A percentile compares a stretch with the other conserved stretches of the same genome.
Evolutionary conservation across 2,113 vertebrate genomes (phyloP).

Genomic region (Phaetusa simplex): DNA sequence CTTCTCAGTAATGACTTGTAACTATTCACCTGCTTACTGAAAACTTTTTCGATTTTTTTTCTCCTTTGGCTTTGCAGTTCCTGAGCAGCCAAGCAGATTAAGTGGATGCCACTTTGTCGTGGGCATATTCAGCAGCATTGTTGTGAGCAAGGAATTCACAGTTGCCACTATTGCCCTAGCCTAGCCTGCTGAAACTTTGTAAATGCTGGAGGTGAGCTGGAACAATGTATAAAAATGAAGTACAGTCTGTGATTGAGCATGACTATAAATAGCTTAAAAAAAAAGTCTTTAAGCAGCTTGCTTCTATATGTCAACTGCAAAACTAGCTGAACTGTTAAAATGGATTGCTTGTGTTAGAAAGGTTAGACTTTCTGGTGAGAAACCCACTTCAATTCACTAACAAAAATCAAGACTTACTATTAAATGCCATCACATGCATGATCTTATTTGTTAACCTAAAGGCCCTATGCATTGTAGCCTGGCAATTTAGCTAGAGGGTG

Average conservation of each 20-base stretch:
- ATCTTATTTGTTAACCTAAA: neutral
- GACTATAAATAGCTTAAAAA: neutral
- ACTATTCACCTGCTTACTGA: neutral
- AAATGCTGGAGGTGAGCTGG: neutral
- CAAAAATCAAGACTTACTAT: neutral
- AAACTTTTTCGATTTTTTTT: neutral
- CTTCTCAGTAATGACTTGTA: neutral
- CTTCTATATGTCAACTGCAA: neutral
- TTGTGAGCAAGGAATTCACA: neutral
- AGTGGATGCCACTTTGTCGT: neutral
- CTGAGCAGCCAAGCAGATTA: neutral
- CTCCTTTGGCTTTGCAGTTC: neutral
- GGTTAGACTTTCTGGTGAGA: neutral
- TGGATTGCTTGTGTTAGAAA: neutral
- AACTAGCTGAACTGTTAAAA: neutral
- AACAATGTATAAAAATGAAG: neutral
- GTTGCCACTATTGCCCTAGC: neutral
- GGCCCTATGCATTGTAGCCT: neutral
- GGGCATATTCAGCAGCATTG: neutral
- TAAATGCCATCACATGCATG: neutral
- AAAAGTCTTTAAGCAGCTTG: neutral
- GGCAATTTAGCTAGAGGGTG: neutral
- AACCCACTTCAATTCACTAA: neutral
- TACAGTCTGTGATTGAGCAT: neutral
- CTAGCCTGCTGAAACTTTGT: neutral